These are phyloP conservation scores for Ceyx margarethae DNA, from an alignment of 2,113 vertebrate genomes.

Conservation along the genomic window DNA sequence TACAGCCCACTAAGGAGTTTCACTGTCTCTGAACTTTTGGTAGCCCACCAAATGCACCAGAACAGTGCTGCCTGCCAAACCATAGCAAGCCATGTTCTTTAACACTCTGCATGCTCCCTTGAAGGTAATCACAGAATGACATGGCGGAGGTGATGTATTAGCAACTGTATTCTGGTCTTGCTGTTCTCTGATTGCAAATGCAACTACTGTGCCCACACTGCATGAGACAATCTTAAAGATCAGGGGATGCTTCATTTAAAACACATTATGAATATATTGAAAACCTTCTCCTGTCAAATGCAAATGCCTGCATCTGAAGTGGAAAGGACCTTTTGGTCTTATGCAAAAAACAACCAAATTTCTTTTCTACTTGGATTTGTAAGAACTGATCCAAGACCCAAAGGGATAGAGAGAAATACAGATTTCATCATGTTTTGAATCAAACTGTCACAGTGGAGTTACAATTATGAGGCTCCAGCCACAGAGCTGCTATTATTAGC, in stretches of 20 bases:
- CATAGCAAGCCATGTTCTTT: neutral
- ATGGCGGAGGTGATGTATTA: neutral
- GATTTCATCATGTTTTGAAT: conserved; percentile 9
- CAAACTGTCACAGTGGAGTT: neutral
- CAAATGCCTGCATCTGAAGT: neutral
- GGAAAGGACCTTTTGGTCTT: neutral
- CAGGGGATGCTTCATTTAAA: neutral
- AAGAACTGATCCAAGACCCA: neutral
- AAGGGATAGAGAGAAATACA: neutral
- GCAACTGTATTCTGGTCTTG: neutral
- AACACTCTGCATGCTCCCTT: neutral
- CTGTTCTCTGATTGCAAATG: neutral
- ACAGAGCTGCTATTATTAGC: conserved; percentile 43
- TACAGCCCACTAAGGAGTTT: neutral
- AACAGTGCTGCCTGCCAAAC: neutral
- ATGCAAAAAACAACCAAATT: neutral
- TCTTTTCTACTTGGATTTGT: neutral
- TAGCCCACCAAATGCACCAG: neutral
- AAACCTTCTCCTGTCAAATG: neutral
- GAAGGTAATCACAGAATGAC: neutral
- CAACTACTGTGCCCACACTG: neutral
- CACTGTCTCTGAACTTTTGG: neutral
- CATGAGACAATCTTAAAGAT: neutral
- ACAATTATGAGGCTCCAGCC: conserved; percentile 9
- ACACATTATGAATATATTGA: neutral